A percentile compares a stretch with the other conserved stretches of the same genome.
These are phyloP conservation scores for Rhinoderma darwinii DNA, from an alignment of 2,113 vertebrate species.

Conservation along the genomic window DNA sequence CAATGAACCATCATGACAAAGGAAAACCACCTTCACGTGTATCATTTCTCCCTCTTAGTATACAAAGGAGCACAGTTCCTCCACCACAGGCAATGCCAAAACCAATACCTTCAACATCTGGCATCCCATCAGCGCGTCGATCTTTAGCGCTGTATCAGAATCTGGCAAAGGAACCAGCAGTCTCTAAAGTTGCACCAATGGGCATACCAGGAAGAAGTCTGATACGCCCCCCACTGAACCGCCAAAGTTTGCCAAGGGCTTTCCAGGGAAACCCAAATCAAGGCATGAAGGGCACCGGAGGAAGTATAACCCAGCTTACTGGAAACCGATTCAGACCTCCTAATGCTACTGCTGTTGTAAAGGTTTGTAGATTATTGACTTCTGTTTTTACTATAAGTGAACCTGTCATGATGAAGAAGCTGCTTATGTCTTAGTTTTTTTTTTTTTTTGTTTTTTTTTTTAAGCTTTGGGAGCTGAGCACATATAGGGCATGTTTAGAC, in stretches of 20 bases:
- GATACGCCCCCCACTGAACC: conserved; percentile 2
- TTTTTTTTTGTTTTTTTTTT: too few species aligned
- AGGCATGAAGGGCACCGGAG: not conserved
- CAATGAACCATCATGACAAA: not conserved
- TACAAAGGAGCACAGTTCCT: not conserved
- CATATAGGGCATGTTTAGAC: too few species aligned
- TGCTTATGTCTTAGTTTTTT: too few species aligned
- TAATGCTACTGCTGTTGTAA: not conserved
- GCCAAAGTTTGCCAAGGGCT: not conserved
- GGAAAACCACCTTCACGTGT: not conserved
- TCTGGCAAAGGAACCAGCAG: not conserved
- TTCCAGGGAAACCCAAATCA: not conserved
- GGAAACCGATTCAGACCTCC: not conserved
- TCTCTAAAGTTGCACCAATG: not conserved
- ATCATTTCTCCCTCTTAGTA: not conserved
- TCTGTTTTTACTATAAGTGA: too few species aligned
- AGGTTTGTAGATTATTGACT: conserved; percentile 21
- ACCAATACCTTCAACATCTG: not conserved
- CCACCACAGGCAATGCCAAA: not conserved
- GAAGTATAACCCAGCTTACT: not conserved
- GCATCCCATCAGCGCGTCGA: not conserved
- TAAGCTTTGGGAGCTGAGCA: too few species aligned
- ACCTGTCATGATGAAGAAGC: too few species aligned
- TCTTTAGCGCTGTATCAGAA: not conserved
- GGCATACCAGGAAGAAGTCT: conserved; percentile 21